Base-by-base conservation (phyloP, 2,888 invertebrate species). In the Phoenoteleia sp. region DNA sequence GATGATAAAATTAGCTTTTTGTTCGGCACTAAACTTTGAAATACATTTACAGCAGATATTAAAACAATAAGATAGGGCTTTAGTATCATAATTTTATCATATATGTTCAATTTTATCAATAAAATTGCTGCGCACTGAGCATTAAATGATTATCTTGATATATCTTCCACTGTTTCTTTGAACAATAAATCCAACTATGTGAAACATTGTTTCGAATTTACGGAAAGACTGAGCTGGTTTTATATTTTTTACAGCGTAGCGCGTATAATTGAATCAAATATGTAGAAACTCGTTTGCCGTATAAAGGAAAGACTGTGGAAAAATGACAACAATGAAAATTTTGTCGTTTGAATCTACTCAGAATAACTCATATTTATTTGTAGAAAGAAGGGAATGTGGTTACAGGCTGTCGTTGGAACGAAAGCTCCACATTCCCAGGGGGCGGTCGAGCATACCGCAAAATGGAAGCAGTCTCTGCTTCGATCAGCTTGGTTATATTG, bases 391-490 rank as follows among this genome's bases (percentile, higher is more conserved):
- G 47, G 77, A 86, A 84, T 82, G 83, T 77, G 81, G 77, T 77
- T 81, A 45, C 47, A 79, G 87, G 66, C 85, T 77, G 89, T 87
- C 88, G 87, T 84, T 86, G 88, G 82, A 87, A 87, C 86, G 83
- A 80, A 86, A 84, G 84, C 82, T 81, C 87, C 87, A 86, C 90
- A 91, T 92, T 92, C 92, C 89, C 89, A 86, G 82, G 87, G 88
- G 89, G 89, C 87, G 89, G 88, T 88, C 90, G 88, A 88, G 90
- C 89, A 88, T 88, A 90, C 90, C 89, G 88, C 88, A 85, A 85
- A 88, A 92, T 90, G 88, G 89, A 89, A 90, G 81, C 88, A 87
- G 88, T 87, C 89, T 91, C 88, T 82, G 87, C 87, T 92, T 90
- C 89, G 91, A 91, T 91, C 90, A 87, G 86, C 85, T 87, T 77